phyloP scores from a whole-genome alignment of 2,113 vertebrate genomes.

The Prochilodus magdalenae region DNA sequence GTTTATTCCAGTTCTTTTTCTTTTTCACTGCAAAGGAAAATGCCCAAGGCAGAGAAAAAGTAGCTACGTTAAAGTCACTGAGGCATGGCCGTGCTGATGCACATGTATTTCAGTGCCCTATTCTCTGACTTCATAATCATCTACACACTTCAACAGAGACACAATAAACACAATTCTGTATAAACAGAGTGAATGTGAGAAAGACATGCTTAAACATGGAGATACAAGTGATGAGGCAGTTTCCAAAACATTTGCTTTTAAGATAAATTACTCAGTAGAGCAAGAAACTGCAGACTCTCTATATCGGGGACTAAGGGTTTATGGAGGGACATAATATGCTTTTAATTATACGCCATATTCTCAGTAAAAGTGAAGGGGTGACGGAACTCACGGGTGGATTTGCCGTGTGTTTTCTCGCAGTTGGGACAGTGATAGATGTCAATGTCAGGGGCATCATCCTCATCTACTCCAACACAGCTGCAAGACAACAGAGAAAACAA shows the following conservation, averaged over 20 bases:
- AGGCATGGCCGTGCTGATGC: neutral
- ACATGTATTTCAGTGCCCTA: neutral
- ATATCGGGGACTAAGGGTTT: too few species aligned
- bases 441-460: constrained; percentile 96
- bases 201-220: neutral
- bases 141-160: neutral
- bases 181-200: neutral
- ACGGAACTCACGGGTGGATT: constrained; percentile 90
- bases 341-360: neutral
- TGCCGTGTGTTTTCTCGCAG: constrained; percentile 95
- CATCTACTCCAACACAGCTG: constrained; percentile 96
- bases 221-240: too few species aligned
- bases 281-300: too few species aligned
- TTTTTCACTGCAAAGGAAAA: constrained; percentile 87
- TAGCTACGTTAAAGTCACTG: neutral
- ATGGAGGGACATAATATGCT: neutral
- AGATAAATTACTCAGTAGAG: neutral
- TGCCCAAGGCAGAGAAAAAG: neutral
- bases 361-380: neutral
- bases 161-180: neutral
- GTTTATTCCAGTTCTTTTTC: constrained; percentile 95
- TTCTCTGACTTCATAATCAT: neutral
- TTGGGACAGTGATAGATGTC: constrained; percentile 98
- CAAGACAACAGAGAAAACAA: constrained; percentile 42
- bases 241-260: neutral